These are phyloP conservation scores for Drymonia ruficornis DNA, from an alignment of 2,888 invertebrate species.

Conservation along the genomic window DNA sequence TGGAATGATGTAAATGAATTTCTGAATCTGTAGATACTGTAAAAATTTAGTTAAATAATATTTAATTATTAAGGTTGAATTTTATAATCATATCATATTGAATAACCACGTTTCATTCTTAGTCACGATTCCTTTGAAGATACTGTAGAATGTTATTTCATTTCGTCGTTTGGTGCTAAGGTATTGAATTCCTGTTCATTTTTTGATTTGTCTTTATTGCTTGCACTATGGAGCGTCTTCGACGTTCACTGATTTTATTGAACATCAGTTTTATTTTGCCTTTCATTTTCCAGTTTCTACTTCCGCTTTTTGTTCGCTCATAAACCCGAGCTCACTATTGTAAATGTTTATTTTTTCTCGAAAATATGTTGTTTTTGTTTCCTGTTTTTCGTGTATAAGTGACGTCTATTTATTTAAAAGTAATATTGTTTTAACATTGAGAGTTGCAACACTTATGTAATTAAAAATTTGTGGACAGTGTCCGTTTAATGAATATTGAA, in stretches of 20 bases:
- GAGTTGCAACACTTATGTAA: slow-evolving; percentile 69
- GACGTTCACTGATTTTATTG: slow-evolving; percentile 29
- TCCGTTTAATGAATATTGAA: slow-evolving; percentile 76
- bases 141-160: slow-evolving; percentile 14
- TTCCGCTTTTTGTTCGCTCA: slow-evolving; percentile 22
- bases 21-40: slow-evolving; percentile 80
- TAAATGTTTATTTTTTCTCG: slow-evolving; percentile 39
- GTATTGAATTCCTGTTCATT: slow-evolving; percentile 38
- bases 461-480: slow-evolving; percentile 62
- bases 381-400: slow-evolving; percentile 41
- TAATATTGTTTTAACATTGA: slow-evolving; percentile 55
- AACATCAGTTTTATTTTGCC: slow-evolving; percentile 34
- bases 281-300: slow-evolving; percentile 16
- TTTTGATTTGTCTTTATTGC: slow-evolving; percentile 32
- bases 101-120: slow-evolving; percentile 61
- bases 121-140: slow-evolving; percentile 31
- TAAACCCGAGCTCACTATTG: slow-evolving; percentile 35
- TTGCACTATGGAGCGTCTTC: slow-evolving; percentile 27
- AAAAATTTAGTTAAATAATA: slow-evolving; percentile 70
- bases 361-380: slow-evolving; percentile 50
- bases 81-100: slow-evolving; percentile 82
- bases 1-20: slow-evolving; percentile 61
- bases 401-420: slow-evolving; percentile 65
- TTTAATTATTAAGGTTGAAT: slow-evolving; percentile 74
- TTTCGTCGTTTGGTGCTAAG: slow-evolving; percentile 68